These are phyloP conservation scores for Percina caprodes DNA, from an alignment of 2,113 vertebrate genomes.

Conservation along the genomic window DNA sequence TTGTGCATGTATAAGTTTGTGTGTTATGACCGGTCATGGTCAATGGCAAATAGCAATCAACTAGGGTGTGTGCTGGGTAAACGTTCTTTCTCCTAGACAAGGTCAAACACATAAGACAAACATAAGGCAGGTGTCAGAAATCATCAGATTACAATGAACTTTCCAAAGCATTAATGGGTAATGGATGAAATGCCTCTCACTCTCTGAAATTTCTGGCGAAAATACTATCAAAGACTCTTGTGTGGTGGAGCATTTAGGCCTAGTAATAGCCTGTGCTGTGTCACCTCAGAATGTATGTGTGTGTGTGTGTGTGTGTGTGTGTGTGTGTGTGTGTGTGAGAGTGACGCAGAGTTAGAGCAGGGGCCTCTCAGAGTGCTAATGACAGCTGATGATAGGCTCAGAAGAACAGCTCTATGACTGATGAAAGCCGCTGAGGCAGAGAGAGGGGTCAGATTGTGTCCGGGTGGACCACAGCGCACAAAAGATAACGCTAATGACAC, in stretches of 20 bases:
- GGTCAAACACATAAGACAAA: slow-evolving; percentile 51
- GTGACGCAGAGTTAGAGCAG: slow-evolving; percentile 44
- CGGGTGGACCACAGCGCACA: slow-evolving; percentile 32
- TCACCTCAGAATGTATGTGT: slow-evolving; percentile 43
- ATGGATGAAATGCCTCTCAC: slow-evolving; percentile 8
- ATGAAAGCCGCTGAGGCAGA: slow-evolving; percentile 70
- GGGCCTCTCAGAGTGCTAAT: slow-evolving; percentile 68
- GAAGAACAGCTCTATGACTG: slow-evolving; percentile 66
- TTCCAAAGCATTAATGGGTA: slow-evolving; percentile 24
- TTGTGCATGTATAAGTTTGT: slow-evolving; percentile 32
- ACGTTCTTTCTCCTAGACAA: slow-evolving; percentile 49
- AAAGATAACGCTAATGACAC: slow-evolving; percentile 64
- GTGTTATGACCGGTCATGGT: slow-evolving; percentile 53
- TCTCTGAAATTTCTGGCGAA: slow-evolving; percentile 21
- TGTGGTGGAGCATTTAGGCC: slow-evolving; percentile 30
- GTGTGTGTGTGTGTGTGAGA: too few relatives aligned
- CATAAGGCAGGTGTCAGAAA: slow-evolving; percentile 26
- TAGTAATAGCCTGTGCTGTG: slow-evolving; percentile 46
- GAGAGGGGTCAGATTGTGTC: slow-evolving; percentile 57
- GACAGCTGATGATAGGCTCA: slow-evolving; percentile 78
- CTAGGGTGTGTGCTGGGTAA: slow-evolving; percentile 65
- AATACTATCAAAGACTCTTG: slow-evolving; percentile 42
- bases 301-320: not conserved
- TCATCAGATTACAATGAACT: slow-evolving; percentile 8
- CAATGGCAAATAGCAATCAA: slow-evolving; percentile 71